Percentiles rank a stretch among this genome's conserved stretches.
Evolutionary conservation across 2,113 vertebrate genomes (phyloP).

Genomic region (Calonectris borealis): DNA sequence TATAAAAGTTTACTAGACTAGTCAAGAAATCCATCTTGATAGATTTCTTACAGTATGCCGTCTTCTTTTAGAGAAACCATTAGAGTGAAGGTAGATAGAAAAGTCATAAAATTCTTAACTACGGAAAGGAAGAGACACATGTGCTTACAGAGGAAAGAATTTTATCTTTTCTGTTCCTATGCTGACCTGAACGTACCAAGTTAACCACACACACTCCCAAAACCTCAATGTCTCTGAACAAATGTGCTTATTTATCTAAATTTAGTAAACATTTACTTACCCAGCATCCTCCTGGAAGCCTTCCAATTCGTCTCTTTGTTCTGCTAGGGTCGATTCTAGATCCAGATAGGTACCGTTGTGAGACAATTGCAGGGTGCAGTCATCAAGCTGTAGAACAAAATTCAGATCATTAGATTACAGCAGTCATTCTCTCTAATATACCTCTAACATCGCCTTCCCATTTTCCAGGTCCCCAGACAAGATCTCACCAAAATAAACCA

Average conservation of each 20-base stretch:
- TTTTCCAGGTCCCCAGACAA: neutral
- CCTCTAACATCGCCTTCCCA: neutral
- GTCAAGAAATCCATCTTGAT: neutral
- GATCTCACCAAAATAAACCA: neutral
- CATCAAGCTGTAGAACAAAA: conserved; percentile 85
- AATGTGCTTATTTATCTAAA: neutral
- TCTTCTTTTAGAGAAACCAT: neutral
- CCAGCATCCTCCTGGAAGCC: conserved; percentile 95
- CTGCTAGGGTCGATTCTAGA: conserved; percentile 92
- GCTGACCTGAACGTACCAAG: neutral
- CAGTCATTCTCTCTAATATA: neutral
- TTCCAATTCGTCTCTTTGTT: conserved; percentile 93
- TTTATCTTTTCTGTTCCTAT: neutral
- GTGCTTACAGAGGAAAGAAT: neutral
- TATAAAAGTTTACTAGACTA: neutral
- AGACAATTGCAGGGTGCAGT: conserved; percentile 93
- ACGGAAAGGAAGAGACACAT: neutral
- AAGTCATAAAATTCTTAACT: neutral
- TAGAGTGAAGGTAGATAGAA: accelerated
- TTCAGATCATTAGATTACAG: neutral
- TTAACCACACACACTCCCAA: neutral
- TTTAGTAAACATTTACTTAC: conserved; percentile 76
- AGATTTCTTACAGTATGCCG: neutral
- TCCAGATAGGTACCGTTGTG: conserved; percentile 96
- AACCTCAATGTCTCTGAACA: neutral